These are phyloP conservation scores for Dicerorhinus sumatrensis DNA, from an alignment of 2,113 vertebrate species.

Conservation along the genomic window DNA sequence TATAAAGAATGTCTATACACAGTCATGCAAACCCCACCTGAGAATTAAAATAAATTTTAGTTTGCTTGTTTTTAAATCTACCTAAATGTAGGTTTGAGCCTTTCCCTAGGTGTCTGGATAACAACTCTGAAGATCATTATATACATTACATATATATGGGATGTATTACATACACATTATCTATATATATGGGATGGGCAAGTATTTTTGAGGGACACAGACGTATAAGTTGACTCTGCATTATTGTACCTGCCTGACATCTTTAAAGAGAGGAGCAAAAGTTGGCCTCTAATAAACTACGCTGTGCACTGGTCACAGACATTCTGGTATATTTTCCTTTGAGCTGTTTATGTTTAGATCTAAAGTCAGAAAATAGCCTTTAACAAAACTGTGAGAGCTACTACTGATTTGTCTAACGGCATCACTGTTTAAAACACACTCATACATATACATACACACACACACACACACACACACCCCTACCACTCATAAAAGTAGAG, in stretches of 20 bases:
- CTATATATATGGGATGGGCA: background rate
- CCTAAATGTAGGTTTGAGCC: background rate
- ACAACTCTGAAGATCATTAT: slow-evolving; percentile 52
- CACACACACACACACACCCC: background rate
- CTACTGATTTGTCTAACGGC: background rate
- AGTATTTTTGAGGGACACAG: slow-evolving; percentile 75
- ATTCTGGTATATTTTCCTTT: background rate
- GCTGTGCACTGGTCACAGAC: background rate
- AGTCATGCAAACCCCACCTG: background rate
- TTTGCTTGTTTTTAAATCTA: slow-evolving; percentile 28
- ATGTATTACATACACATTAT: too few species aligned
- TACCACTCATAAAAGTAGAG: background rate
- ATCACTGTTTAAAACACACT: background rate
- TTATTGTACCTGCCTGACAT: background rate
- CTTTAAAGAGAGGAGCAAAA: slow-evolving; percentile 46
- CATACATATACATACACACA: background rate
- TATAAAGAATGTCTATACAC: background rate
- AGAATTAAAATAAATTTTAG: background rate
- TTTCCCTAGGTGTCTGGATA: background rate
- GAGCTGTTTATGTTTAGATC: slow-evolving; percentile 51
- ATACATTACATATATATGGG: slow-evolving; percentile 30
- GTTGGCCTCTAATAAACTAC: background rate
- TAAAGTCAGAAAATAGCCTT: slow-evolving; percentile 55
- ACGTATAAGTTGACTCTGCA: background rate
- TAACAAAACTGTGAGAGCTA: background rate